Conservation (phyloP, 2,888 invertebrate species). For the Anarsia innoxiella region DNA sequence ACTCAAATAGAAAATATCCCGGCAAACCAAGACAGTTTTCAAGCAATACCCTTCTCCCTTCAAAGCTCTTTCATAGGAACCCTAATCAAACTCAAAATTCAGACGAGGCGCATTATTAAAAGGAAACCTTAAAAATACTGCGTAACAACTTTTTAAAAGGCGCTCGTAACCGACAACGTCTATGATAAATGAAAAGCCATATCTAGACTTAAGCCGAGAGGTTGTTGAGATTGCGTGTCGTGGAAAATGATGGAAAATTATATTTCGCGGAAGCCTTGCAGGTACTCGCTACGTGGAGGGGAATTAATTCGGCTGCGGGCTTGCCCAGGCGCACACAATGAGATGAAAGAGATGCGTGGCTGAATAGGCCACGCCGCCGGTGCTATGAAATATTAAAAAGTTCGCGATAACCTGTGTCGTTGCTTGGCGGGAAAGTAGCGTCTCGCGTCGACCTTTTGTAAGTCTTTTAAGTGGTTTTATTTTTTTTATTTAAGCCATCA, state of each 20-base stretch:
- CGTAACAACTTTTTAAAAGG: too few species aligned
- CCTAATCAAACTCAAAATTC: too few species aligned
- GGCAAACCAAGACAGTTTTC: too few species aligned
- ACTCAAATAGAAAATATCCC: too few species aligned
- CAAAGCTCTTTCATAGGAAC: too few species aligned
- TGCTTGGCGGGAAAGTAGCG: background rate
- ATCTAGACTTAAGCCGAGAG: constrained; percentile 10
- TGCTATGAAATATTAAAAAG: constrained; percentile 54
- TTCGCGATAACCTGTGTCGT: background rate
- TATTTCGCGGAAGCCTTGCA: constrained; percentile 58
- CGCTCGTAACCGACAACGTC: too few species aligned
- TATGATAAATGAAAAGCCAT: too few species aligned
- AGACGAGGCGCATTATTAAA: too few species aligned
- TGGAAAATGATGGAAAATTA: constrained; percentile 64
- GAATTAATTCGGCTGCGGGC: constrained; percentile 62
- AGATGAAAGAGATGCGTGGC: constrained; percentile 62
- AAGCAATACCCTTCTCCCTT: too few species aligned
- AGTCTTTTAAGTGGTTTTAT: too few species aligned
- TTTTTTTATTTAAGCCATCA: too few species aligned
- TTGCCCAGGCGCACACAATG: constrained; percentile 55
- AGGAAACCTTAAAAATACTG: background rate
- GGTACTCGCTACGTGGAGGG: constrained; percentile 22
- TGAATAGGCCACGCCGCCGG: constrained; percentile 49
- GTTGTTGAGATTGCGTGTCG: constrained; percentile 21
- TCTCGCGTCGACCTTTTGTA: too few species aligned